Conservation (phyloP, 2,113 vertebrate genomes). For the Campylorhamphus procurvoides region DNA sequence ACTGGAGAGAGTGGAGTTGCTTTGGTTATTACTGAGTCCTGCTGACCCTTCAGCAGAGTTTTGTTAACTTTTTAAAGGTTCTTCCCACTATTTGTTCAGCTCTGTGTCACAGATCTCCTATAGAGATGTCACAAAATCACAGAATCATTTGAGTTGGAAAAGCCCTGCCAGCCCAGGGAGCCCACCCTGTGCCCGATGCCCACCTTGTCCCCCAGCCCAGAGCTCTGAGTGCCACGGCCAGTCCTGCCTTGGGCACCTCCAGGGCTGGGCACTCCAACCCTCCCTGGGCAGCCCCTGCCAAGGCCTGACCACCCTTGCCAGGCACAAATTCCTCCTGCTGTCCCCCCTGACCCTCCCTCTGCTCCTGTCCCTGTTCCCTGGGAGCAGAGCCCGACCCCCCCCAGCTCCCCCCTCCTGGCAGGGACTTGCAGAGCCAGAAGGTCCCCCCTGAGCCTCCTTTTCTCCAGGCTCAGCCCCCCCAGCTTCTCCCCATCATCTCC, state of each 20-base stretch:
- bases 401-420: background rate
- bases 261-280: background rate
- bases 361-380: background rate
- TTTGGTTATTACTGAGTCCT: background rate
- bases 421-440: too few species aligned
- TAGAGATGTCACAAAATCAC: background rate
- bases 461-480: too few species aligned
- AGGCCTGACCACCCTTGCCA: background rate
- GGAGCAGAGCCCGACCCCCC: accelerated
- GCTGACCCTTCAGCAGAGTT: background rate
- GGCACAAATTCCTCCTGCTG: accelerated
- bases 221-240: background rate
- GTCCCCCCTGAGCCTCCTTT: too few species aligned
- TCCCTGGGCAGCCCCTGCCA: background rate
- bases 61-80: background rate
- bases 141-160: too few species aligned
- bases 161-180: background rate
- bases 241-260: background rate
- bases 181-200: background rate
- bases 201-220: background rate
- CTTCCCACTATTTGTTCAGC: background rate
- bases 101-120: background rate
- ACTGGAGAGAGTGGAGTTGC: accelerated
- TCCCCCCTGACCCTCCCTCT: background rate
- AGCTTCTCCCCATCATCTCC: too few species aligned